Evolutionary conservation across 2,888 invertebrate genomes (phyloP).

Genomic region (Epinotia nisella): DNA sequence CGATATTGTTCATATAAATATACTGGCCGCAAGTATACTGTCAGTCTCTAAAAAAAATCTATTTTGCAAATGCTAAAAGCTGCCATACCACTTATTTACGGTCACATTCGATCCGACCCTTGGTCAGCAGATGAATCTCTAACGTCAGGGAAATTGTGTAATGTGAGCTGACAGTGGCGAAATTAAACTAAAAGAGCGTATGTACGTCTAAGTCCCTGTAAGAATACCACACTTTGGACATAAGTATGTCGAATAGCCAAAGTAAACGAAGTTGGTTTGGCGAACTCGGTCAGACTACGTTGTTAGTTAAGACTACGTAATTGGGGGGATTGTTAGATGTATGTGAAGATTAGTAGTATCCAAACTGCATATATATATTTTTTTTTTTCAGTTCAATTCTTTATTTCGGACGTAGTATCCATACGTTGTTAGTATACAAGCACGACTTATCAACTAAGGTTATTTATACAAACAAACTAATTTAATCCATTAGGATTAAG

Average conservation of each 20-base stretch:
- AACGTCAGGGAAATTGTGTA: constrained; percentile 36
- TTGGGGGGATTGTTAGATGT: constrained; percentile 25
- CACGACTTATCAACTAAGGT: no score
- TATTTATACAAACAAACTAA: no score
- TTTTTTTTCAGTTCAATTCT: no score
- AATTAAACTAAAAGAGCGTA: constrained; percentile 14
- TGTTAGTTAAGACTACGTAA: constrained; percentile 38
- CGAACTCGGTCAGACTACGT: constrained; percentile 15
- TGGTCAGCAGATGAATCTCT: constrained; percentile 35
- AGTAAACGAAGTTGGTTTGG: constrained; percentile 33
- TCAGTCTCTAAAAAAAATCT: neutral
- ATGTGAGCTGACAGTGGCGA: constrained; percentile 22
- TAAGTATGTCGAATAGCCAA: neutral
- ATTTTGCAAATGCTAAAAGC: neutral
- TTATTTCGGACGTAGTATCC: no score
- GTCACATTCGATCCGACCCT: constrained; percentile 27
- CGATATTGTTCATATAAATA: no score
- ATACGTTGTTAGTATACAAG: no score
- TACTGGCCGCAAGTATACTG: no score
- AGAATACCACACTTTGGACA: neutral
- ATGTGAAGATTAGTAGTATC: neutral
- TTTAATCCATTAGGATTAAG: no score
- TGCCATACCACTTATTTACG: constrained; percentile 12
- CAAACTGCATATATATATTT: no score
- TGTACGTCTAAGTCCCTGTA: neutral